A percentile compares a stretch with the other conserved stretches of the same genome.
phyloP scores from a whole-genome alignment of 2,797 vertebrate species.

The Epinephelus awoara region DNA sequence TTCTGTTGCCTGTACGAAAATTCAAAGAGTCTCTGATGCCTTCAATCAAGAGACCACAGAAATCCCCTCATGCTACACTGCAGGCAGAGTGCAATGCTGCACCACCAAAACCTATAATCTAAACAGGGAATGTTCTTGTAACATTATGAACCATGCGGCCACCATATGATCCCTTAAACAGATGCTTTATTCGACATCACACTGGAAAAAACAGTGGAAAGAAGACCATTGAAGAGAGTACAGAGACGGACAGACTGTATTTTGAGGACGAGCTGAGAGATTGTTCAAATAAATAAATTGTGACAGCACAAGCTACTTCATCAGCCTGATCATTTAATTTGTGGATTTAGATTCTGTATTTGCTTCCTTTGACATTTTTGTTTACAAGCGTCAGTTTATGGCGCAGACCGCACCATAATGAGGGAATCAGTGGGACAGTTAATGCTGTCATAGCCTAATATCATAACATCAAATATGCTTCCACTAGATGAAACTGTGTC shows the following conservation, averaged over 20 bases:
- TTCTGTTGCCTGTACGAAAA: background rate
- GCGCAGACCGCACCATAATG: background rate
- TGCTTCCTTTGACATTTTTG: background rate
- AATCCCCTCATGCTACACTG: background rate
- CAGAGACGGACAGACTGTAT: background rate
- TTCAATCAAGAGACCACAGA: constrained; percentile 5
- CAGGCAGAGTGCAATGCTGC: constrained; percentile 8
- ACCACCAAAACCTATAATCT: constrained; percentile 27
- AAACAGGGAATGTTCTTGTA: constrained; percentile 43
- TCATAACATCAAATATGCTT: background rate
- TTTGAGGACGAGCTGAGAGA: constrained; percentile 1
- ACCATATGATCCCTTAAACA: constrained; percentile 36
- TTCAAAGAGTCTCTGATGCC: constrained; percentile 8
- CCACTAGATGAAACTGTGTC: background rate
- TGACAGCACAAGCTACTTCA: background rate
- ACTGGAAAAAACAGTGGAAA: constrained; percentile 26
- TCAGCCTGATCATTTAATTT: background rate
- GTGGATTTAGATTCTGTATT: background rate
- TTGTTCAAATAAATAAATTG: constrained; percentile 7
- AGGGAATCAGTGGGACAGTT: background rate
- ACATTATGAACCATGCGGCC: constrained; percentile 28
- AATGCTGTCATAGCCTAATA: background rate
- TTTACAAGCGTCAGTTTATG: background rate
- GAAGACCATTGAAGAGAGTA: constrained; percentile 3
- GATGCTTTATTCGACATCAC: constrained; percentile 44